phyloP scores from a whole-genome alignment of 2,888 invertebrate genomes.

The Nymphalis urticae region DNA sequence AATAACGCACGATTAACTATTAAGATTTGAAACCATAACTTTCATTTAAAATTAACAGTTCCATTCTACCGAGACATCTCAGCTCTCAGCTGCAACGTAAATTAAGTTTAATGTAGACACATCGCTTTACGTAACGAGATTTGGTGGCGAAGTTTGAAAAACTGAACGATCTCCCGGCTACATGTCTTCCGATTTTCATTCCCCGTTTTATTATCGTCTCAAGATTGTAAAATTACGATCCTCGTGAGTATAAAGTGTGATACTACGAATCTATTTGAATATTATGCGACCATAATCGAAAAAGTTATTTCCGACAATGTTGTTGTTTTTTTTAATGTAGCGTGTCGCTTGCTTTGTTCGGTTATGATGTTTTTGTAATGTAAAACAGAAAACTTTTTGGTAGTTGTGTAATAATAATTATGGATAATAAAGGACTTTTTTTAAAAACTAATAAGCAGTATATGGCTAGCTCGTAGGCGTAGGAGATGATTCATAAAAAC shows the following conservation, averaged over 20 bases:
- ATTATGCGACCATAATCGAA: conserved; percentile 10
- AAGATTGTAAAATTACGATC: neutral
- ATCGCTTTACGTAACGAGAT: conserved; percentile 16
- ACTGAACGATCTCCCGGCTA: neutral
- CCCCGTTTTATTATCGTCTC: conserved; percentile 3
- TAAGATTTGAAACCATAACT: too few species aligned
- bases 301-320: conserved; percentile 12
- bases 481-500: too few species aligned
- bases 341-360: neutral
- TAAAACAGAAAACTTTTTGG: too few species aligned
- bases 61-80: too few species aligned
- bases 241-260: neutral
- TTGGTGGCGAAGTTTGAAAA: conserved; percentile 21
- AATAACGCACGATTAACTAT: too few species aligned
- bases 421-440: too few species aligned
- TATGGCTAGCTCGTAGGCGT: too few species aligned
- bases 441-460: too few species aligned
- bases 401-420: too few species aligned
- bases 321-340: conserved; percentile 10
- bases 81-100: conserved; percentile 14
- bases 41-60: too few species aligned
- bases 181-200: conserved; percentile 3
- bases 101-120: conserved; percentile 22
- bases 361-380: neutral
- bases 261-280: conserved; percentile 9